Evolutionary conservation across 2,797 vertebrate genomes (phyloP).

Genomic region (Rhadinocentrus ornatus): DNA sequence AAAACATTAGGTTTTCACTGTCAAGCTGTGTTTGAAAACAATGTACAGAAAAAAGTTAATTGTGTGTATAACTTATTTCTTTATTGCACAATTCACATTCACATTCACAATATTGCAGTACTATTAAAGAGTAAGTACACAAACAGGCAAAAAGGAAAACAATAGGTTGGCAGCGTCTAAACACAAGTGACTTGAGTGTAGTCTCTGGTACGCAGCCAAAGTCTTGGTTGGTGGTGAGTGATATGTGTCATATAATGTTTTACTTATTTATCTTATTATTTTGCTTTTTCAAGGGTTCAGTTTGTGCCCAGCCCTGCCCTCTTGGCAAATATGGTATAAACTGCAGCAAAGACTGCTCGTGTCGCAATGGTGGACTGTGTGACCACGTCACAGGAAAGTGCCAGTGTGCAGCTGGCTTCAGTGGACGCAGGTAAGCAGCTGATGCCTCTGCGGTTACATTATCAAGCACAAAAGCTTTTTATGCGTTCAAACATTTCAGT

Average conservation of each 20-base stretch:
- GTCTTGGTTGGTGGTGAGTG: neutral
- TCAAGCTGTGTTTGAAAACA: constrained; percentile 8
- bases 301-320: constrained; percentile 95
- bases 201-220: neutral
- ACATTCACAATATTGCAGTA: too few relatives aligned
- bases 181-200: neutral
- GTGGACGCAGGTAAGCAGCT: constrained; percentile 90
- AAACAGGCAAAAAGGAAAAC: neutral
- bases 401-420: constrained; percentile 92
- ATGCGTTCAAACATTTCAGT: constrained; percentile 43
- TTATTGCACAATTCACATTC: neutral
- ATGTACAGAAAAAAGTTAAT: neutral
- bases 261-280: neutral
- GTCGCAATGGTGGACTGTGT: constrained; percentile 94
- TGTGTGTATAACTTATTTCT: neutral
- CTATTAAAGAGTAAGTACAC: neutral
- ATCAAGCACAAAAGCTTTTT: constrained; percentile 27
- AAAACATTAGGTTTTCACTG: constrained; percentile 15
- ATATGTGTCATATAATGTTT: constrained; percentile 17
- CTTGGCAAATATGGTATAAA: constrained; percentile 93
- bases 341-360: constrained; percentile 96
- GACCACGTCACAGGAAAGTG: constrained; percentile 94
- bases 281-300: constrained; percentile 87
- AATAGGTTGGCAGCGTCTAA: neutral
- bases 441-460: constrained; percentile 20